Evolutionary conservation across 37 sponge, comb jelly and placozoan genomes (phyloP), one percentile per base, ranked within the genome.

Genomic region (Aplysina aerophoba): DNA sequence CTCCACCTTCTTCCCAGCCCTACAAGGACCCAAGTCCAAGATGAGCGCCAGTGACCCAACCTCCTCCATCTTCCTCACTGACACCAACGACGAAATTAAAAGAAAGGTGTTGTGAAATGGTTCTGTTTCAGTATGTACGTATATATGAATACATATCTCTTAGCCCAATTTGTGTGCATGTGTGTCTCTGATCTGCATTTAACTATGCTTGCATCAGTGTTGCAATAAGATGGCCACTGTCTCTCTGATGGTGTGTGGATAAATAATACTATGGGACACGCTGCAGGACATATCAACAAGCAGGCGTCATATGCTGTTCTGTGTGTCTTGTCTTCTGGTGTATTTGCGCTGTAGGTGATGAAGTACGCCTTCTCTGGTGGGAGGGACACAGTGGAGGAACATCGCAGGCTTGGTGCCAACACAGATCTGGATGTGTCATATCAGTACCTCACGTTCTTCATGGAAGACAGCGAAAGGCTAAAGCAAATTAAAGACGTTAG

Each of bases 331-430:
- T n/a, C 6, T 54, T 27, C 19, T 54, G 22, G 57, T 79, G 73
- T 13, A 19, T 24, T 36, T 60, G 19, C 20, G 41, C 12, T 67
- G 25, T 66, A 97, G 94, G 90, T 99, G 63, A 97, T 85, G 90
- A 99, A 97, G 88, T 93, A 99, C 88, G 99, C 99, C 20, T 99
- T 94, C 82, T 93, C 94, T 71, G 99, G 99, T 78, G 99, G 99
- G 2, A 88, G 87, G 16, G 97, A 91, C 64, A 95, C 99, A 5
- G 82, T 88, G 40, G 99, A 99, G 88, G 99, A 99, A 80, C 99
- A 99, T 81, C 68, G 94, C 33, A 85, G 85, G 68, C 69, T 84
- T 31, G 99, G 99, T 0, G 99, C 97, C 22, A 95, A 99, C 87
- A 89, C 96, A 17, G 81, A 88, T 8, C 90, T 99, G 6, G 99